Conservation (phyloP, 1,140 invertebrate species). For the Telenomus remus region DNA sequence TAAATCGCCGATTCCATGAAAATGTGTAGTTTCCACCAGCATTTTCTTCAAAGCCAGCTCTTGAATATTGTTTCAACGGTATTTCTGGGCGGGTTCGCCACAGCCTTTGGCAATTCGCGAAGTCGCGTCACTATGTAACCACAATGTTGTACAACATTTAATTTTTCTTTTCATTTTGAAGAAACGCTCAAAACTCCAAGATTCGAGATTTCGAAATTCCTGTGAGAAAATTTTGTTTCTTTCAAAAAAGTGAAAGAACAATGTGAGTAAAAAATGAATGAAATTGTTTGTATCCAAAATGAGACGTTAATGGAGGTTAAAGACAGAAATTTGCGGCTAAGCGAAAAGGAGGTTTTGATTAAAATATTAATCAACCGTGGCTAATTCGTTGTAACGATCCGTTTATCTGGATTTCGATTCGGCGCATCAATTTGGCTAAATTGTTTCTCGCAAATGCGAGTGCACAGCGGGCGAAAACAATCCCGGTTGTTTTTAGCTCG, state of each 20-base stretch:
- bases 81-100: conserved; percentile 34
- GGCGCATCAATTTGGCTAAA: conserved; percentile 7
- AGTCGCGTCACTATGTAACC: conserved; percentile 17
- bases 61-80: conserved; percentile 14
- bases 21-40: neutral
- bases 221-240: no score
- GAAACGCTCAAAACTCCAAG: no score
- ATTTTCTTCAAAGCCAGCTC: conserved; percentile 16
- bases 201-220: no score
- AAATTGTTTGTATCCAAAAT: no score
- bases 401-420: neutral
- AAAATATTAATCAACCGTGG: neutral
- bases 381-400: neutral
- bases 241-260: no score
- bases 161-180: no score
- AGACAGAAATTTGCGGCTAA: no score
- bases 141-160: neutral
- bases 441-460: neutral
- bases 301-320: no score
- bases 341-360: neutral
- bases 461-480: conserved; percentile 9
- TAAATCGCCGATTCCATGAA: neutral
- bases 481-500: neutral
- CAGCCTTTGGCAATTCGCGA: conserved; percentile 16
- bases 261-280: no score